Base-by-base conservation (phyloP, 2,888 invertebrate species). In the Alsophila aescularia region DNA sequence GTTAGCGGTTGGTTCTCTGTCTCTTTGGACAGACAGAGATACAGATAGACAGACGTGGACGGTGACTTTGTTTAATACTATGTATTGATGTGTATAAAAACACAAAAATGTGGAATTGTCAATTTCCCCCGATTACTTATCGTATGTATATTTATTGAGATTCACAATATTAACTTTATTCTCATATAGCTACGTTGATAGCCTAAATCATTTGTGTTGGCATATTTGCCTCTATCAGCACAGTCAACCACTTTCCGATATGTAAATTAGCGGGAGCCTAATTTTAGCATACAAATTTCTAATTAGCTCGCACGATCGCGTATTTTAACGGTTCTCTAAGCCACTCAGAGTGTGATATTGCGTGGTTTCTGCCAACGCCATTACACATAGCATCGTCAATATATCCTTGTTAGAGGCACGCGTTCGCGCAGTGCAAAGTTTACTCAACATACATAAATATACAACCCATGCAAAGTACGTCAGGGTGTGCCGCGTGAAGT, bases 401-500 rank as follows among this genome's bases (percentile, higher is more conserved):
- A 43, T 36, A 29, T 29, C 14, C 48, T 51, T 37, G 34, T 61
- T 62, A 53, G 54, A 57, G 71, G 81, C 85, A 86, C 83, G 83
- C 77, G 82, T 72, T 69, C 37, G 66, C 66, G 68, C 68, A 81
- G 82, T 83, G 81, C 85, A 85, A 84, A 83, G 81, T 81, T 78
- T 75, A 72, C 69, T 68, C 66, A 60, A 75, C 51, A 76, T 69
- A 62, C 64, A 62, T 69, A 73, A 68, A 62, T 62, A 9, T 40
- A 18, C 61, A 71, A 29, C 64, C 63, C 47, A 29, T n/a, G 18
- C 10, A 15, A 21, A 35, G 62, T 72, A 27, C 57, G 48, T 67
- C 64, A 64, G 61, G 61, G 52, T 64, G 63, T 62, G 69, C 74
- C 73, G 64, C 72, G 64, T 69, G 67, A 55, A 57, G 31, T 36